Evolutionary conservation across 2,888 invertebrate genomes (phyloP).

Genomic region (Agrilus cyanescens): DNA sequence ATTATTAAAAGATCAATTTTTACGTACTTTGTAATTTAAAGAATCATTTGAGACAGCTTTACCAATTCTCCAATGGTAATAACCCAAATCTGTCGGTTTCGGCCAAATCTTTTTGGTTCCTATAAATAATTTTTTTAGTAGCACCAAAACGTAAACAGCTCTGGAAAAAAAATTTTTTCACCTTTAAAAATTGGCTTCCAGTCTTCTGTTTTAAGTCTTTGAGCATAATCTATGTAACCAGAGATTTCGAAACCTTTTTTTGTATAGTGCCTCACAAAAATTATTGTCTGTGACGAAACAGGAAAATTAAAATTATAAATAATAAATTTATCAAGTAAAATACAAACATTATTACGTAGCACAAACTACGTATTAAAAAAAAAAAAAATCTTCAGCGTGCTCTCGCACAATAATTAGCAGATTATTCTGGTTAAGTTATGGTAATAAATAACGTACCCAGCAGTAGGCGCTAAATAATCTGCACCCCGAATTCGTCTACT

Average conservation of each 20-base stretch:
- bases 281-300: slow-evolving; percentile 49
- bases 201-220: slow-evolving; percentile 57
- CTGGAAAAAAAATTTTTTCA: slow-evolving; percentile 21
- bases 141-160: too few species aligned
- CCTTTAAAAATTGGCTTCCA: slow-evolving; percentile 65
- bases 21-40: slow-evolving; percentile 60
- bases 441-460: too few species aligned
- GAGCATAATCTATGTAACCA: slow-evolving; percentile 72
- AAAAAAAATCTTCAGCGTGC: too few species aligned
- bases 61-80: slow-evolving; percentile 66
- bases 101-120: slow-evolving; percentile 49
- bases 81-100: slow-evolving; percentile 57
- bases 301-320: too few species aligned
- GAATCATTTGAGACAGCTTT: slow-evolving; percentile 59
- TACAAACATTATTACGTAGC: too few species aligned
- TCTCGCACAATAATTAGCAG: too few species aligned
- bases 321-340: too few species aligned
- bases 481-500: too few species aligned
- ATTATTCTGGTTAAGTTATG: too few species aligned
- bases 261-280: slow-evolving; percentile 61
- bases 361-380: too few species aligned
- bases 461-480: too few species aligned
- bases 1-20: background rate
- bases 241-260: slow-evolving; percentile 67
- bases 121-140: slow-evolving; percentile 10